Conservation (phyloP, 2,888 invertebrate species). For the Tupiocoris notatus region DNA sequence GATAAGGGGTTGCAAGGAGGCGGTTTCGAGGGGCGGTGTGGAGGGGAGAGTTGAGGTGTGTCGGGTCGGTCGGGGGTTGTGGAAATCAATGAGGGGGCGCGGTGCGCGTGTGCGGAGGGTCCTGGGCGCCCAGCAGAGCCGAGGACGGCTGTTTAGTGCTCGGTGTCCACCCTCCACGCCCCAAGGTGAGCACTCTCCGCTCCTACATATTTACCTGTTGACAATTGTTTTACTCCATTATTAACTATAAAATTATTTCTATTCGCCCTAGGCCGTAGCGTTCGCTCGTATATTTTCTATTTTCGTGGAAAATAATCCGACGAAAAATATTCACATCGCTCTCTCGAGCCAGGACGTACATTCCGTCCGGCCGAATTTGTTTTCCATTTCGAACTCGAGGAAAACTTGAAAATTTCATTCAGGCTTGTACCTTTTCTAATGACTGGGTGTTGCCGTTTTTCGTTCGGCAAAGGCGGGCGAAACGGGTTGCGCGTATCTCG, state of each 20-base stretch:
- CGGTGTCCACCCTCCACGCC: conserved; percentile 40
- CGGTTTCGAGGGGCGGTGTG: conserved; percentile 11
- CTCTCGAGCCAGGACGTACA: too few species aligned
- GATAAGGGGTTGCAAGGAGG: conserved; percentile 19
- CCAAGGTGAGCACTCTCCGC: conserved; percentile 25
- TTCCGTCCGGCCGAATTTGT: too few species aligned
- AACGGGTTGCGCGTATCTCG: not conserved
- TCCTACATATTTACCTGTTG: conserved; percentile 26
- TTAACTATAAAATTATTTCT: too few species aligned
- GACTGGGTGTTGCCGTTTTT: not conserved
- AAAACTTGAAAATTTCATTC: too few species aligned
- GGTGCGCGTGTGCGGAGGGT: conserved; percentile 43
- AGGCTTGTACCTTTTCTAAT: too few species aligned
- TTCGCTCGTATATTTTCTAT: too few species aligned
- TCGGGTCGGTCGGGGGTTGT: not conserved
- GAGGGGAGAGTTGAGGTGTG: conserved; percentile 2
- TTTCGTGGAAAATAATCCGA: too few species aligned
- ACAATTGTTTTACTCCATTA: conserved; percentile 17
- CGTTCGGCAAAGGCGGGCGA: not conserved
- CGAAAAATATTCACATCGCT: too few species aligned
- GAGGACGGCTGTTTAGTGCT: conserved; percentile 38
- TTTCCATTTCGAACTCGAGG: too few species aligned
- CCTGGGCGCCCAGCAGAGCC: conserved; percentile 27
- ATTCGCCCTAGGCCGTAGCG: too few species aligned
- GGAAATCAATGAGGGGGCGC: conserved; percentile 43